Conservation (phyloP, 2,797 vertebrate species). For the Alauda arvensis region DNA sequence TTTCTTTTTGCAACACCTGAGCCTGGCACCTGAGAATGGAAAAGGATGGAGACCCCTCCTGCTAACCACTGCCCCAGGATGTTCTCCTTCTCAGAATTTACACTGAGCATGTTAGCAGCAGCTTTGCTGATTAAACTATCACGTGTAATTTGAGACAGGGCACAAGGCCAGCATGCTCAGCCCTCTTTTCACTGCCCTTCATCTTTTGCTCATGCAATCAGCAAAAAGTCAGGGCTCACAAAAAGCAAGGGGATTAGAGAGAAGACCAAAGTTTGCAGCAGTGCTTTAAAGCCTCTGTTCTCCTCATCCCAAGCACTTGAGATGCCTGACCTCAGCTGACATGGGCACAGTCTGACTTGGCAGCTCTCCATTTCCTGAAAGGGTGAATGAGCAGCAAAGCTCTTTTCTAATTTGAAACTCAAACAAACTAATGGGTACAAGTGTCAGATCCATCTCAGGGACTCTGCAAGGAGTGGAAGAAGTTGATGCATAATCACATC, state of each 20-base stretch:
- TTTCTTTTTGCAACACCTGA: not conserved
- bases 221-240: not conserved
- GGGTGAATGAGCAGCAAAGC: not conserved
- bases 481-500: not conserved
- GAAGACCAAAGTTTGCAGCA: not conserved
- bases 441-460: not conserved
- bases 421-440: not conserved
- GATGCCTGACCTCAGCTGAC: not conserved
- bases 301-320: not conserved
- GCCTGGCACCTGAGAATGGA: not conserved
- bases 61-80: not conserved
- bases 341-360: not conserved
- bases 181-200: not conserved
- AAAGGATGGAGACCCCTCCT: not conserved
- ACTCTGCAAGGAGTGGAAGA: not conserved
- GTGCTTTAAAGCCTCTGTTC: not conserved
- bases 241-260: not conserved
- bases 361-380: not conserved
- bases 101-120: not conserved
- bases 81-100: not conserved
- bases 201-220: not conserved
- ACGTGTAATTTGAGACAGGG: not conserved
- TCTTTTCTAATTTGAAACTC: not conserved
- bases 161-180: not conserved
- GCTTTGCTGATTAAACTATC: not conserved